Percentiles rank a stretch among this genome's conserved stretches.
These are phyloP conservation scores for Acromyrmex charruanus DNA, from an alignment of 1,140 invertebrate species.

Conservation along the genomic window DNA sequence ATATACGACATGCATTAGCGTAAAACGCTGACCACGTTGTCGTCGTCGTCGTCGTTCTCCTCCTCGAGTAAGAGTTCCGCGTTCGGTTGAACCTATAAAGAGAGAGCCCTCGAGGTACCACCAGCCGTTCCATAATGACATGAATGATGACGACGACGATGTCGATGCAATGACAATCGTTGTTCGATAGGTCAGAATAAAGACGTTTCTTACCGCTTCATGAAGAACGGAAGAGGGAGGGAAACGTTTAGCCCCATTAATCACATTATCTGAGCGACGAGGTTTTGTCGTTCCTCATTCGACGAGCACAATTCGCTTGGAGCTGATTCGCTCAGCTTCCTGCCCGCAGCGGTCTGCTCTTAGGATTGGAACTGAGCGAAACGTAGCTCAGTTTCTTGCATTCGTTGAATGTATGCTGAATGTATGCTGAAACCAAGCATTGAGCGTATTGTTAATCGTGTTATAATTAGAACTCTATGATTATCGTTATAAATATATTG, in stretches of 20 bases:
- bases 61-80: conserved; percentile 33
- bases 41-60: conserved; percentile 26
- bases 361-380: conserved; percentile 29
- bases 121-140: conserved; percentile 6
- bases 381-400: conserved; percentile 47
- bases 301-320: conserved; percentile 29
- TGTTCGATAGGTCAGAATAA: conserved; percentile 67
- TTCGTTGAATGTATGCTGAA: not conserved
- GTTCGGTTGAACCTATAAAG: conserved; percentile 50
- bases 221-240: conserved; percentile 13
- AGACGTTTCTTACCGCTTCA: conserved; percentile 69
- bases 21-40: conserved; percentile 69
- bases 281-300: conserved; percentile 70
- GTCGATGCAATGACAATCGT: conserved; percentile 71
- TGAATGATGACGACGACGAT: conserved; percentile 57
- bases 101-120: conserved; percentile 33
- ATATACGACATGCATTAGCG: conserved; percentile 50
- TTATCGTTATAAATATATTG: not conserved
- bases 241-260: conserved; percentile 78
- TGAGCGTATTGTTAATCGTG: not conserved
- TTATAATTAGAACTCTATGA: not conserved
- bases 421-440: not conserved
- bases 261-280: conserved; percentile 77
- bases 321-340: conserved; percentile 22
- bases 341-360: conserved; percentile 53